Conservation (phyloP, 2,888 invertebrate genomes). For the Melitaea athalia region DNA sequence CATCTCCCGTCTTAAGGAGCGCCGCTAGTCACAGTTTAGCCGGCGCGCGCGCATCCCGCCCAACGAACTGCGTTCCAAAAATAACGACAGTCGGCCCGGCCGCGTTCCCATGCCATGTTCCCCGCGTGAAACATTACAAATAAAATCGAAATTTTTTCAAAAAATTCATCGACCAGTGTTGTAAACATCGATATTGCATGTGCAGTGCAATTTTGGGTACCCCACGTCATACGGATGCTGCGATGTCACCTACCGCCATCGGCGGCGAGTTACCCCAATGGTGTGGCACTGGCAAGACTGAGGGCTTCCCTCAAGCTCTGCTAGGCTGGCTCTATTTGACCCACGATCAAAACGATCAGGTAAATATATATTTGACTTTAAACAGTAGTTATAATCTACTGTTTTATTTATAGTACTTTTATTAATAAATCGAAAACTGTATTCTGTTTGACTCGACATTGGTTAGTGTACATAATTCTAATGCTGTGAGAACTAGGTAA, state of each 20-base stretch:
- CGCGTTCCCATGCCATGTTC: constrained; percentile 59
- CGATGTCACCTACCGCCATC: constrained; percentile 74
- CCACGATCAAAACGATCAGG: constrained; percentile 76
- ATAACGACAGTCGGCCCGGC: constrained; percentile 57
- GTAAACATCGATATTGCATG: constrained; percentile 37
- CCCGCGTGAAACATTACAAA: constrained; percentile 40
- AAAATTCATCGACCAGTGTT: constrained; percentile 3
- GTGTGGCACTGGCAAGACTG: constrained; percentile 72
- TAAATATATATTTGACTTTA: constrained; percentile 39
- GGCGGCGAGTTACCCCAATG: constrained; percentile 73
- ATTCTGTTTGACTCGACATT: not conserved
- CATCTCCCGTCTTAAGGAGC: constrained; percentile 78
- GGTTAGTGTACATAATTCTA: not conserved
- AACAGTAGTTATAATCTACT: not conserved
- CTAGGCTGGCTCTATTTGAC: constrained; percentile 74
- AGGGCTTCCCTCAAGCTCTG: constrained; percentile 66
- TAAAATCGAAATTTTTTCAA: not conserved
- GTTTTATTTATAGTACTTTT: constrained; percentile 32
- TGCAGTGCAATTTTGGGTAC: constrained; percentile 34
- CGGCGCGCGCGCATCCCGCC: constrained; percentile 75
- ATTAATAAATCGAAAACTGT: constrained; percentile 17
- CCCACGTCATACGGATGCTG: constrained; percentile 53
- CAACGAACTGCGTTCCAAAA: constrained; percentile 61
- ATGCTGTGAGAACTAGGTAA: not conserved
- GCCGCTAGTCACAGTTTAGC: constrained; percentile 64